phyloP scores from a whole-genome alignment of 2,888 invertebrate species.

The Drosophila ustulata region DNA sequence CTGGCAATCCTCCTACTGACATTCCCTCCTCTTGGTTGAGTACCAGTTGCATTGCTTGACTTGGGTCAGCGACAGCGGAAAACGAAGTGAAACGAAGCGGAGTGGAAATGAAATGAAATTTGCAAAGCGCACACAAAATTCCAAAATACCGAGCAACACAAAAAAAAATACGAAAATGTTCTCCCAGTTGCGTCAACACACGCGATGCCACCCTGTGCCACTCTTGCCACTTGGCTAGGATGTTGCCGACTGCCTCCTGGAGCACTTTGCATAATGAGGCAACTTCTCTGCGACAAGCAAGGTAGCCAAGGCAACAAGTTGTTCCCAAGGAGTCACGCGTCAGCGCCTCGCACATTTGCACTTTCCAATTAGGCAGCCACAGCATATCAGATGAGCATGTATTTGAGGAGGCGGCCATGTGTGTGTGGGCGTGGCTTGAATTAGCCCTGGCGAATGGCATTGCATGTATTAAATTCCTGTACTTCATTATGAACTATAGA shows the following conservation, averaged over 20 bases:
- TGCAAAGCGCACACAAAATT: conserved; percentile 55
- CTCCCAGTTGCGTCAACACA: conserved; percentile 45
- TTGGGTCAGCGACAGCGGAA: conserved; percentile 36
- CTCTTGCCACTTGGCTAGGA: background rate
- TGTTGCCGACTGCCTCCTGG: conserved; percentile 4
- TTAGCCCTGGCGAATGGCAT: conserved; percentile 13
- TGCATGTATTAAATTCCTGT: conserved; percentile 1
- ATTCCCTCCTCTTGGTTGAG: background rate
- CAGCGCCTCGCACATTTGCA: conserved; percentile 74
- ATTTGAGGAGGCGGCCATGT: background rate
- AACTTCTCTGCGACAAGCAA: conserved; percentile 43
- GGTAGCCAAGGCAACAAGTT: conserved; percentile 71
- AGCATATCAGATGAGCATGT: conserved; percentile 36
- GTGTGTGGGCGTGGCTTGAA: conserved; percentile 12
- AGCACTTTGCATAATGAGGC: conserved; percentile 78
- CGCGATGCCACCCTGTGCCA: conserved; percentile 3
- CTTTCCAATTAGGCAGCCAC: conserved; percentile 73
- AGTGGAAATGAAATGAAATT: conserved; percentile 67
- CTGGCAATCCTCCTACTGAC: conserved; percentile 27
- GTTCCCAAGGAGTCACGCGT: conserved; percentile 69
- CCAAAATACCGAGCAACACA: conserved; percentile 56
- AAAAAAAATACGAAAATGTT: conserved; percentile 16
- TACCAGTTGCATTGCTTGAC: conserved; percentile 55
- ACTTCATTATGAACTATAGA: background rate
- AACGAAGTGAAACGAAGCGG: conserved; percentile 20